Conservation (phyloP, 2,797 vertebrate genomes). For the Hypotaenidia okinawae region DNA sequence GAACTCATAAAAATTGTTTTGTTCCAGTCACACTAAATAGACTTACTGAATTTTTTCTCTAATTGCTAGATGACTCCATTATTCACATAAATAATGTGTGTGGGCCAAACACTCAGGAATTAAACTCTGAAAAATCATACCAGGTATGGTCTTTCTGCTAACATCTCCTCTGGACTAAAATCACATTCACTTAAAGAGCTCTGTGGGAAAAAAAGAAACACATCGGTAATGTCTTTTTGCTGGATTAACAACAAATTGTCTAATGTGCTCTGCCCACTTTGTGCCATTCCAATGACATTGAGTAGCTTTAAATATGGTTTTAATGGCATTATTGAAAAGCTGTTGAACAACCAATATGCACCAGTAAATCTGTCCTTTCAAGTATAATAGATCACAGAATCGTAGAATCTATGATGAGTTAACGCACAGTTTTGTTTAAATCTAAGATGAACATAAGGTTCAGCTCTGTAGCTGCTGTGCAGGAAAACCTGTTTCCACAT, state of each 20-base stretch:
- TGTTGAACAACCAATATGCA: constrained; percentile 4
- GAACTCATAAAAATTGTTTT: constrained; percentile 6
- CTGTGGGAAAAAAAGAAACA: not conserved
- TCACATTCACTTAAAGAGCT: not conserved
- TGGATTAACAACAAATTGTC: constrained; percentile 49
- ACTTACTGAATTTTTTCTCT: constrained; percentile 10
- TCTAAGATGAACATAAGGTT: not conserved
- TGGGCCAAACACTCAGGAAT: not conserved
- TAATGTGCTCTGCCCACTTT: constrained; percentile 29
- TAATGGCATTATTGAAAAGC: constrained; percentile 48
- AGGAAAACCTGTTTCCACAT: not conserved
- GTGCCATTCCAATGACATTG: not conserved
- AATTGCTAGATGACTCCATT: not conserved
- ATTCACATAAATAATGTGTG: not conserved
- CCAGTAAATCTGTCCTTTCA: not conserved
- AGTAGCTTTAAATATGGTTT: constrained; percentile 52
- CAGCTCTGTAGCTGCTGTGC: not conserved
- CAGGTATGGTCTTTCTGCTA: not conserved
- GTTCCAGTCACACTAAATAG: not conserved
- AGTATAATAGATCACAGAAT: not conserved
- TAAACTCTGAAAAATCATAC: not conserved
- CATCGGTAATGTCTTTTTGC: constrained; percentile 25
- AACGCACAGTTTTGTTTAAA: constrained; percentile 49
- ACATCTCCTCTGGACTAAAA: not conserved
- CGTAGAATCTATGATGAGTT: not conserved